Evolutionary conservation across 2,113 vertebrate genomes (phyloP).

Genomic region (Erpornis zantholeuca): DNA sequence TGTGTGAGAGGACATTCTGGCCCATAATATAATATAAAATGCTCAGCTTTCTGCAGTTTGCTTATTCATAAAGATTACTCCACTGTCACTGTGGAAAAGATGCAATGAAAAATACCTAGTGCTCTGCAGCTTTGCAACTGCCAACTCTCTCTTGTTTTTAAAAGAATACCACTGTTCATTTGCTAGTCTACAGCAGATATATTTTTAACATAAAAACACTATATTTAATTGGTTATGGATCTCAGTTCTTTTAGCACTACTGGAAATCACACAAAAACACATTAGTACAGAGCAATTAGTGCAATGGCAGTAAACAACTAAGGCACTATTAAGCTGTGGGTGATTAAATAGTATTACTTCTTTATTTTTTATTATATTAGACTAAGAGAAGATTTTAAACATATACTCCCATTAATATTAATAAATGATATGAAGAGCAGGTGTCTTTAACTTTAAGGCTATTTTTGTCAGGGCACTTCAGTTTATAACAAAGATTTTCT

Average conservation of each 20-base stretch:
- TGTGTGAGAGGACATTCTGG: conserved; percentile 13
- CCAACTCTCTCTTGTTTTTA: conserved; percentile 59
- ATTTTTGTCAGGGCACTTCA: conserved; percentile 34
- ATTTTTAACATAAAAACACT: conserved; percentile 84
- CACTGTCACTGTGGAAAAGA: conserved; percentile 68
- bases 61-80: conserved; percentile 72
- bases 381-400: conserved; percentile 71
- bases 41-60: conserved; percentile 64
- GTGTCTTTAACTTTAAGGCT: conserved; percentile 63
- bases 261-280: conserved; percentile 85
- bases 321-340: conserved; percentile 83
- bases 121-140: conserved; percentile 53
- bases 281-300: conserved; percentile 84
- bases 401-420: conserved; percentile 61
- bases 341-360: conserved; percentile 84
- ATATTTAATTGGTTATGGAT: conserved; percentile 85
- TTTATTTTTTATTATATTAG: conserved; percentile 80
- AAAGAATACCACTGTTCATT: conserved; percentile 68
- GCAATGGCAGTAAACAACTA: conserved; percentile 80
- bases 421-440: conserved; percentile 67
- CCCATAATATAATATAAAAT: conserved; percentile 10
- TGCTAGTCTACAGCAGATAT: conserved; percentile 71
- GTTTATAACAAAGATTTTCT: conserved; percentile 25
- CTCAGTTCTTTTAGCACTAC: conserved; percentile 83
- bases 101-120: conserved; percentile 67